Evolutionary conservation across 2,113 vertebrate species (phyloP).

Genomic region (Corydoras sp.): DNA sequence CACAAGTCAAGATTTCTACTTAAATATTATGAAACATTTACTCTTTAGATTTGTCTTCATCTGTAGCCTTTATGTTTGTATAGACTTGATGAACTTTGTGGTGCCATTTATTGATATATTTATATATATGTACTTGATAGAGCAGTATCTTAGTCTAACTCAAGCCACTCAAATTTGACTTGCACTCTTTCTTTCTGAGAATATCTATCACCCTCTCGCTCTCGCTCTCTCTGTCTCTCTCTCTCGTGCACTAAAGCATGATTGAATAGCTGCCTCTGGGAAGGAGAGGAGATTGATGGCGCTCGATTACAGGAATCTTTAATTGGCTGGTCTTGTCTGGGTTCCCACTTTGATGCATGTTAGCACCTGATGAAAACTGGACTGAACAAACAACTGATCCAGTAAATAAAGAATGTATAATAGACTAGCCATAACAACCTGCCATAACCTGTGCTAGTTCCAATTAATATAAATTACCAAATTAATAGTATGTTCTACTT

Average conservation of each 20-base stretch:
- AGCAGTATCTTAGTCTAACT: not conserved
- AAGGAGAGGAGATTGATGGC: constrained; percentile 19
- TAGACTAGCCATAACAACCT: too few relatives aligned
- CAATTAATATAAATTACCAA: too few relatives aligned
- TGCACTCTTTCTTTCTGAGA: not conserved
- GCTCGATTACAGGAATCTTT: constrained; percentile 31
- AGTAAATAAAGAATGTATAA: not conserved
- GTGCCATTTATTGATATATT: too few relatives aligned
- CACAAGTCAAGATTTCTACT: too few relatives aligned
- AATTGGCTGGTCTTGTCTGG: constrained; percentile 21
- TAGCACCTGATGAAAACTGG: constrained; percentile 2
- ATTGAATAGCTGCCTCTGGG: constrained; percentile 26
- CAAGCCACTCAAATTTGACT: not conserved
- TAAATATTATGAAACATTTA: too few relatives aligned
- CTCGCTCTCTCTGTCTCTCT: not conserved
- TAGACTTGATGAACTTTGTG: too few relatives aligned
- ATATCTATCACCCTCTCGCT: not conserved
- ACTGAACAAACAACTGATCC: not conserved
- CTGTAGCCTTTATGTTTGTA: too few relatives aligned
- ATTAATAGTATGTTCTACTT: too few relatives aligned
- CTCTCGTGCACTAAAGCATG: not conserved
- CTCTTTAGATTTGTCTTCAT: too few relatives aligned
- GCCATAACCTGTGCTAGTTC: too few relatives aligned
- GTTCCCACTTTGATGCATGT: constrained; percentile 17
- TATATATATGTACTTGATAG: too few relatives aligned